Evolutionary conservation across 1,140 invertebrate species (phyloP), one percentile per base, ranked within the genome.

Genomic region (Lepidurus apus): DNA sequence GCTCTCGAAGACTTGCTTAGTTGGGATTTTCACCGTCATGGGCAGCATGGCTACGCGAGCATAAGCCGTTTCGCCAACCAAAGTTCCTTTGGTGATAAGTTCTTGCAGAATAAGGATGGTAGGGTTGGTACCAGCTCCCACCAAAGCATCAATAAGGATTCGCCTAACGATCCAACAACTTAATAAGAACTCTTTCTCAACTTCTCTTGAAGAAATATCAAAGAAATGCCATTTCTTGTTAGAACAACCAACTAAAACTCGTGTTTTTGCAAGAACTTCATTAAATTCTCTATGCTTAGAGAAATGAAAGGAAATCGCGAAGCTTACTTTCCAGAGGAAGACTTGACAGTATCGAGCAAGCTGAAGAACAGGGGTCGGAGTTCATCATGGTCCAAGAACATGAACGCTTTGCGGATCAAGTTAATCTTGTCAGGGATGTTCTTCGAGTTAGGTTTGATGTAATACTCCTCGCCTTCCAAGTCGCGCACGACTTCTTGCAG

Each of bases 111-210:
- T 24, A 5, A 80, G 74, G 73, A 82, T 74, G 17, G 79, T 73
- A 8, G 82, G 81, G 79, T 82, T 82, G 47, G 82, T 82, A 24
- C 82, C 82, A 1, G 74, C 24, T 43, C 42, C 43, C 9, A 77
- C 74, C 47, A 80, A 76, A 42, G 65, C 65, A n/a, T 77, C 73
- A 65, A 80, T 73, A 7, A 77, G 42, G 42, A 80, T 44, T 78
- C 77, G 79, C 44, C 79, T 80, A 65, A 13, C 7, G 53, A 65
- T n/a, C 17, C n/a, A 65, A 65, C 0, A n/a, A n/a, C 21, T 65
- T n/a, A 17, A 7, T 17, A 13, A 13, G 17, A 7, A 7, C 17
- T 65, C n/a, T 7, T 21, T 17, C 21, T 65, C 4, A 17, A 9
- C 53, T 65, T 65, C 53, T 17, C 34, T 4, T 34, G 34, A 34